Conservation (phyloP, 2,888 invertebrate genomes). For the Phyto melanocephala region DNA sequence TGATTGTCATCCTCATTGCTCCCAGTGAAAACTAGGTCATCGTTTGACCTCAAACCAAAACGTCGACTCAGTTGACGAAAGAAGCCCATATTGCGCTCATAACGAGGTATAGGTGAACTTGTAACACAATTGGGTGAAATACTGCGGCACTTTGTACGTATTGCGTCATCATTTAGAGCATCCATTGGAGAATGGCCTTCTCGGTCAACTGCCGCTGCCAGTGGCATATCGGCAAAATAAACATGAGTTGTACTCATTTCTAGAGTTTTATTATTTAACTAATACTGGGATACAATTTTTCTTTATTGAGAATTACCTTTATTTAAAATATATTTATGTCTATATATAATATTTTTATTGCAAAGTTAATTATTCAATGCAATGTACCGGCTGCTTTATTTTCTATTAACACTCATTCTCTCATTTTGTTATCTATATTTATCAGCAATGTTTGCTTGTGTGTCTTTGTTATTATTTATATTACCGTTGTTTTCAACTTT, state of each 20-base stretch:
- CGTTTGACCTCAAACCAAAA: conserved; percentile 81
- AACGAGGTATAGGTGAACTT: conserved; percentile 79
- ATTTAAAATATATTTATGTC: background rate
- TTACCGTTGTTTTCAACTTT: conserved; percentile 14
- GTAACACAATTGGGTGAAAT: conserved; percentile 74
- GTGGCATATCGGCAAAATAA: conserved; percentile 72
- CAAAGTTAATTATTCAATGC: too few species aligned
- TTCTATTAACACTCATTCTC: background rate
- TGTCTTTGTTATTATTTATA: background rate
- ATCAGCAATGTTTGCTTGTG: conserved; percentile 8
- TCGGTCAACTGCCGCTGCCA: conserved; percentile 29
- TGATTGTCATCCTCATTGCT: conserved; percentile 79
- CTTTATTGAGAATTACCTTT: background rate
- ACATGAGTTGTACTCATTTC: conserved; percentile 72
- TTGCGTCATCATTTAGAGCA: conserved; percentile 47
- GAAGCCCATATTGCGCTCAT: conserved; percentile 83
- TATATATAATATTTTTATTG: conserved; percentile 66
- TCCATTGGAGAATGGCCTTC: conserved; percentile 41
- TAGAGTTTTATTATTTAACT: background rate
- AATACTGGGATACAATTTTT: background rate
- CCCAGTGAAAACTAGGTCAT: conserved; percentile 77
- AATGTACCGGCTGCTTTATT: too few species aligned
- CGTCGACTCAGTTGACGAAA: conserved; percentile 84
- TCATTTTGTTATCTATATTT: background rate
- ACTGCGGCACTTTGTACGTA: conserved; percentile 69